phyloP scores from a whole-genome alignment of 2,113 vertebrate species.

The Columba janthina region DNA sequence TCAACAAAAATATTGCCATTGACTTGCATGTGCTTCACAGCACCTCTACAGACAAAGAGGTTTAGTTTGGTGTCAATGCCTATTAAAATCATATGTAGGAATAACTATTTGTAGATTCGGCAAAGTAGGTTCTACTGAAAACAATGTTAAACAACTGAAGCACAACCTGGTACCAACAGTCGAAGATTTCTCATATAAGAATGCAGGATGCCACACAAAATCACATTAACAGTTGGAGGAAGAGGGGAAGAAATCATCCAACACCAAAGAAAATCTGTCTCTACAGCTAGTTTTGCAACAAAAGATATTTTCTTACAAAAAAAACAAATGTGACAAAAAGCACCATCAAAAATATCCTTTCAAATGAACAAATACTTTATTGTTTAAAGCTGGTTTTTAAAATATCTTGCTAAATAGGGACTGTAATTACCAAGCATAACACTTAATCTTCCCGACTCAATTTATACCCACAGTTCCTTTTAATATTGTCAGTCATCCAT shows the following conservation, averaged over 20 bases:
- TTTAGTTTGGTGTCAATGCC: neutral
- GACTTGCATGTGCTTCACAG: neutral
- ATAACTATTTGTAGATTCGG: neutral
- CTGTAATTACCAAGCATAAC: neutral
- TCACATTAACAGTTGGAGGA: neutral
- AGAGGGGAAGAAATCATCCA: neutral
- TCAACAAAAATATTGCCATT: neutral
- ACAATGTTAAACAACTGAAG: rapidly evolving
- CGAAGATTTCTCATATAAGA: neutral
- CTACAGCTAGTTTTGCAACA: neutral
- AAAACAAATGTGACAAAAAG: neutral
- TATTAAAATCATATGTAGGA: neutral
- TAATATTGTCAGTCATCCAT: neutral
- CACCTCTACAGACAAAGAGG: neutral
- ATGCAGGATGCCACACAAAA: neutral
- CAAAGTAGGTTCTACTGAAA: neutral
- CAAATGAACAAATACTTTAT: neutral
- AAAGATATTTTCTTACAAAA: neutral
- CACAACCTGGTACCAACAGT: neutral
- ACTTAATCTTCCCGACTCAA: neutral
- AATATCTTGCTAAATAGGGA: neutral
- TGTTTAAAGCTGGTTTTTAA: neutral
- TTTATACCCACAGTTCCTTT: neutral
- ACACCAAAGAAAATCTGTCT: neutral
- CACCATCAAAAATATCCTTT: neutral